phyloP scores from a whole-genome alignment of 35 echinoderm and acorn worm species.

The Ophioderma brevispina region DNA sequence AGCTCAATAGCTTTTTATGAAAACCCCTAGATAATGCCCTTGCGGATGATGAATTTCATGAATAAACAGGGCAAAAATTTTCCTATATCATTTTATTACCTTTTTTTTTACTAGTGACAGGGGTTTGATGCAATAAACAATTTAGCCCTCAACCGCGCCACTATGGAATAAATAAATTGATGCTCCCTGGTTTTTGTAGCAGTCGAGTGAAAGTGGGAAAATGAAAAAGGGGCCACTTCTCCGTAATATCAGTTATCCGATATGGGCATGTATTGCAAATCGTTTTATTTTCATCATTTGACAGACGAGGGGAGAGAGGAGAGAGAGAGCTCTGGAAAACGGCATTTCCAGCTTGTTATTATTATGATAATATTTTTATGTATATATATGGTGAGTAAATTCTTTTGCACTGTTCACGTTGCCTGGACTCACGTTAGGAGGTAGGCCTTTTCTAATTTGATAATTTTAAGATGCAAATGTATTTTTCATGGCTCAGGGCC shows the following conservation, averaged over 20 bases:
- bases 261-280: conserved; percentile 5
- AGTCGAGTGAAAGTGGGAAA: background rate
- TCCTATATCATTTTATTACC: background rate
- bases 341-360: background rate
- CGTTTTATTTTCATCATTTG: conserved; percentile 1
- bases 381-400: background rate
- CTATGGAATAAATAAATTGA: conserved; percentile 7
- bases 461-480: conserved; percentile 3
- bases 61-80: conserved; percentile 10
- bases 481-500: background rate
- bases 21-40: background rate
- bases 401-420: no score
- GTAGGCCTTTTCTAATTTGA: no score
- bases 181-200: background rate
- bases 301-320: background rate
- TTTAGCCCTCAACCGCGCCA: background rate
- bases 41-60: conserved; percentile 1
- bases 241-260: background rate
- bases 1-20: background rate
- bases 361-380: background rate
- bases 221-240: conserved; percentile 9
- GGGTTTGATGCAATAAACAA: conserved; percentile 3
- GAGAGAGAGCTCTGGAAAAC: background rate
- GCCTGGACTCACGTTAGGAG: no score
- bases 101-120: background rate